Evolutionary conservation across 1,140 invertebrate genomes (phyloP).

Genomic region (Papilio helenus): DNA sequence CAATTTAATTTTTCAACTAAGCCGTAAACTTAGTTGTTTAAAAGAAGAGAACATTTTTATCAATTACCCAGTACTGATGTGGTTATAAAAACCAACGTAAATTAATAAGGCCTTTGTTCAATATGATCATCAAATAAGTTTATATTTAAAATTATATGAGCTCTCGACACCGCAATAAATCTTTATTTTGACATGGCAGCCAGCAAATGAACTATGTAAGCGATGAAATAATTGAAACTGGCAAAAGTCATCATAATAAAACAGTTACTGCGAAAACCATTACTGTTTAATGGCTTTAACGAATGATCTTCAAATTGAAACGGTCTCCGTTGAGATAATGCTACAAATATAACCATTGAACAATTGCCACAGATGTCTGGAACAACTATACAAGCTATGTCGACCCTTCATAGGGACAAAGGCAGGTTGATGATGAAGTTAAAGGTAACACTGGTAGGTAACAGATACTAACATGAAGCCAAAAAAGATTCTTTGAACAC

Average conservation of each 20-base stretch:
- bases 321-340: background rate
- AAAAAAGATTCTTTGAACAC: too few relatives aligned
- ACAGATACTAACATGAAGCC: too few relatives aligned
- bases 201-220: conserved; percentile 12
- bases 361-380: background rate
- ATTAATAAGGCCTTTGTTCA: background rate
- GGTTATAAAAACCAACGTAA: background rate
- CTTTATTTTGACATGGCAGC: conserved; percentile 3
- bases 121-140: background rate
- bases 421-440: too few relatives aligned
- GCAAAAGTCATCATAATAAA: conserved; percentile 33
- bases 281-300: conserved; percentile 16
- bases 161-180: background rate
- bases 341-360: background rate
- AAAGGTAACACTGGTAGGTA: too few relatives aligned
- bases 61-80: too few relatives aligned
- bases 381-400: too few relatives aligned
- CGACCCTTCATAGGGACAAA: too few relatives aligned
- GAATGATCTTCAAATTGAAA: conserved; percentile 24
- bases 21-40: too few relatives aligned
- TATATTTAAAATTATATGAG: background rate
- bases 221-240: conserved; percentile 8
- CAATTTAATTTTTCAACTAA: too few relatives aligned
- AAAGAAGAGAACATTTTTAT: too few relatives aligned
- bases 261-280: conserved; percentile 26